Conservation (phyloP, 2,113 vertebrate genomes). For the Acinonyx jubatus region DNA sequence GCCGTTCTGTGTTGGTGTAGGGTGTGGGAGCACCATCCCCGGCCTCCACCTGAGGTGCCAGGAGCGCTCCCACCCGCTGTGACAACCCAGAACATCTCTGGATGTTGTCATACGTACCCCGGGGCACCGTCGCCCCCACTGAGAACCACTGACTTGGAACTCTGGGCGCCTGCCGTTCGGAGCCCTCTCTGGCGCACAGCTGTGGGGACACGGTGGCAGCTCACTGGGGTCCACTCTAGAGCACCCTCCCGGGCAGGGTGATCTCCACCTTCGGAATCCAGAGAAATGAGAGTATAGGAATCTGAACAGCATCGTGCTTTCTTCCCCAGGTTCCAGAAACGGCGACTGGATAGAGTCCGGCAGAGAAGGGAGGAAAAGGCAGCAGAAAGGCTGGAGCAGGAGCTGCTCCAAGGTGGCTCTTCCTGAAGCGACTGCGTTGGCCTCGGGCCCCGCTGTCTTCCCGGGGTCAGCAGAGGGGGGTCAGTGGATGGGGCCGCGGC, state of each 20-base stretch:
- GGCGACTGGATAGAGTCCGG: conserved; percentile 83
- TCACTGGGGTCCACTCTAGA: too few species aligned
- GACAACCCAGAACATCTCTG: background rate
- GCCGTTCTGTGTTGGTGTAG: background rate
- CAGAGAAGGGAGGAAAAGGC: conserved; percentile 87
- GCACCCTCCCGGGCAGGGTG: fast-evolving
- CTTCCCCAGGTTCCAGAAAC: conserved; percentile 86
- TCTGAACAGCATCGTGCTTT: background rate
- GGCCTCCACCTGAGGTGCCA: background rate
- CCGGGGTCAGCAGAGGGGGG: fast-evolving
- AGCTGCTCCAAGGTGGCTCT: conserved; percentile 88
- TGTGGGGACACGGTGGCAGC: background rate
- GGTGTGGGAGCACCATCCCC: background rate
- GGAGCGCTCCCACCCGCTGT: fast-evolving
- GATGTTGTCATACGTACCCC: background rate
- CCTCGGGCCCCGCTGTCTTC: background rate
- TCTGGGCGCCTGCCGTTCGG: background rate
- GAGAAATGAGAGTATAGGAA: fast-evolving
- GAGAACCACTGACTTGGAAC: background rate
- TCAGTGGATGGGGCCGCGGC: background rate
- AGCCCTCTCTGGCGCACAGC: fast-evolving
- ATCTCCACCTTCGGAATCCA: background rate
- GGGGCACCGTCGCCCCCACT: fast-evolving
- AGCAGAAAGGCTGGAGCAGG: conserved; percentile 86
- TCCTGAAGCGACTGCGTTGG: fast-evolving